Evolutionary conservation across 2,797 vertebrate species (phyloP), one percentile per base, ranked within the genome.

Genomic region (Pteropus rufus): DNA sequence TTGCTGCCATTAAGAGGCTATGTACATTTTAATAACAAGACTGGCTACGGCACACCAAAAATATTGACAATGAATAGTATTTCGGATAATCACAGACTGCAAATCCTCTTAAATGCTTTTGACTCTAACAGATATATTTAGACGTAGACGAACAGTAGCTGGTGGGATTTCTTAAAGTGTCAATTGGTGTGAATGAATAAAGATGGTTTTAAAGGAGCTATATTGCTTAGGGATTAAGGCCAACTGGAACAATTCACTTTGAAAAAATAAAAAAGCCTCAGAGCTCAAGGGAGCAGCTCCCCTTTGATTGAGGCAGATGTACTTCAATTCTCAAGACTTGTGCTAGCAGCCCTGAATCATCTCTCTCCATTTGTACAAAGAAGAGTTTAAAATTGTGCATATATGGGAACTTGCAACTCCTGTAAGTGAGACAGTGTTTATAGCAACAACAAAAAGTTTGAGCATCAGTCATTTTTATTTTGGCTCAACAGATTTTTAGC

Each of bases 401-500:
- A 91, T 87, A 86, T 19, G 60, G 94, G 67, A 90, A 56, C 69
- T 39, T 49, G 23, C 62, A 65, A 81, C 26, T 95, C 92, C 44
- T 77, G 60, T 70, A 62, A 21, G 23, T 36, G 87, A 91, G 80
- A 79, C 85, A 86, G 83, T 95, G 89, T 91, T 94, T 96, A 49
- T 16, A 77, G 95, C 54, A 77, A 87, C 64, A 85, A 91, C 79
- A 67, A 49, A 39, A 82, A 80, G n/a, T 91, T 72, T 95, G 97
- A 95, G 96, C 88, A 97, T 92, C 96, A 86, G 80, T 97, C 97
- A 85, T 93, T 96, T 97, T 97, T 97, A 97, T 97, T 97, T 97
- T 96, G 95, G 93, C 52, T 95, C 89, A 95, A 96, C 96, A 97
- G 97, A 97, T 97, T 98, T 98, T 97, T 80, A 97, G 96, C 94